Conservation (phyloP, 1,140 invertebrate species). For the Drosophila subpulchrella region DNA sequence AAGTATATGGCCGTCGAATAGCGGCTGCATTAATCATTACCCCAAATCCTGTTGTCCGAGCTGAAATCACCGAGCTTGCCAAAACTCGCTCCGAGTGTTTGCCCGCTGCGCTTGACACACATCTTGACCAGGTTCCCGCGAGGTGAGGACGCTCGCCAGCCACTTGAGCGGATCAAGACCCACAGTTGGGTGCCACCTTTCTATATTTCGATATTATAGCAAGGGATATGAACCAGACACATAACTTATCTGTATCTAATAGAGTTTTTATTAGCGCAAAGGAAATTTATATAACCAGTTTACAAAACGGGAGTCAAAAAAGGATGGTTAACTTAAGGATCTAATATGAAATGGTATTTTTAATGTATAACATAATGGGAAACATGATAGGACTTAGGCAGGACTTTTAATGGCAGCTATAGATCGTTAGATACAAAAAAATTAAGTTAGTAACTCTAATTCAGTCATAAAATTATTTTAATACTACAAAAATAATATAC, state of each 20-base stretch:
- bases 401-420: no score
- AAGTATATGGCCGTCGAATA: slow-evolving; percentile 37
- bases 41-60: slow-evolving; percentile 49
- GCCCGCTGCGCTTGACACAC: slow-evolving; percentile 76
- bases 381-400: no score
- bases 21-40: slow-evolving; percentile 72
- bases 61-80: slow-evolving; percentile 32
- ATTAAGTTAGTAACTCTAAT: no score
- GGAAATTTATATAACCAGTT: no score
- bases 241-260: not conserved
- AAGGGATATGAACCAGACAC: not conserved
- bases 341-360: no score
- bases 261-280: no score
- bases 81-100: slow-evolving; percentile 68
- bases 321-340: no score
- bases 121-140: slow-evolving; percentile 32
- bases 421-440: no score
- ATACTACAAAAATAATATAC: no score
- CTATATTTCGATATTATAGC: not conserved
- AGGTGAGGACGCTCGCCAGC: slow-evolving; percentile 3
- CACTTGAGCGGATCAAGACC: slow-evolving; percentile 41
- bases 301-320: no score
- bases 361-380: no score
- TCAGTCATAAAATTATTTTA: no score
- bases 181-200: slow-evolving; percentile 1